Conservation (phyloP, 1,140 invertebrate species). For the Drosophila grimshawi region DNA sequence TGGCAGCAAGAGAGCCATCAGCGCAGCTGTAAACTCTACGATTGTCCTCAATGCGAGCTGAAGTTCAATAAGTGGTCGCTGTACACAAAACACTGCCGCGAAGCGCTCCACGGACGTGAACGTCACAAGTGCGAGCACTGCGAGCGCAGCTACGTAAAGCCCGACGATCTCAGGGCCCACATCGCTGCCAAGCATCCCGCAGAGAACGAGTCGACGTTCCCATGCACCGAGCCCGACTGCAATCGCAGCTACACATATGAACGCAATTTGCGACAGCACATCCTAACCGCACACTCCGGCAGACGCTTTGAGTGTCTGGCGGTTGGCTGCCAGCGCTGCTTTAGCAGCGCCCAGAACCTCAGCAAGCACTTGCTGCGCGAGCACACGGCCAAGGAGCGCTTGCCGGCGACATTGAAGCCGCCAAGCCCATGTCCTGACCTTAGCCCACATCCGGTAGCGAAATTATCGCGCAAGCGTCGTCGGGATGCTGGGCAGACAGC, state of each 20-base stretch:
- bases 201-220: slow-evolving; percentile 21
- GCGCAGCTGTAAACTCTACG: slow-evolving; percentile 68
- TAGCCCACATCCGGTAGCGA: not conserved
- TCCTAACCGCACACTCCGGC: slow-evolving; percentile 57
- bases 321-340: slow-evolving; percentile 58
- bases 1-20: slow-evolving; percentile 73
- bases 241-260: slow-evolving; percentile 64
- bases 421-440: not conserved
- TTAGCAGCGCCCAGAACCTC: slow-evolving; percentile 77
- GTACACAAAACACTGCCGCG: slow-evolving; percentile 70
- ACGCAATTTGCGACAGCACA: slow-evolving; percentile 74
- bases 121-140: slow-evolving; percentile 69
- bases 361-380: slow-evolving; percentile 59
- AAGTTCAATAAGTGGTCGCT: slow-evolving; percentile 77
- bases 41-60: slow-evolving; percentile 45
- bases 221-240: slow-evolving; percentile 62
- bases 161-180: slow-evolving; percentile 57
- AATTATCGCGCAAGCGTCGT: slow-evolving; percentile 53
- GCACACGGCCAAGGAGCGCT: slow-evolving; percentile 26
- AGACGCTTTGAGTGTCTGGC: slow-evolving; percentile 70
- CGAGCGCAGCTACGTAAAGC: slow-evolving; percentile 53
- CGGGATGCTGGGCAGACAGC: slow-evolving; percentile 66
- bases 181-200: slow-evolving; percentile 59
- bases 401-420: not conserved
- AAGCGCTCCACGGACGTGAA: slow-evolving; percentile 59